Evolutionary conservation across 2,888 invertebrate species (phyloP), one percentile per base, ranked within the genome.

Genomic region (Formica aserva): DNA sequence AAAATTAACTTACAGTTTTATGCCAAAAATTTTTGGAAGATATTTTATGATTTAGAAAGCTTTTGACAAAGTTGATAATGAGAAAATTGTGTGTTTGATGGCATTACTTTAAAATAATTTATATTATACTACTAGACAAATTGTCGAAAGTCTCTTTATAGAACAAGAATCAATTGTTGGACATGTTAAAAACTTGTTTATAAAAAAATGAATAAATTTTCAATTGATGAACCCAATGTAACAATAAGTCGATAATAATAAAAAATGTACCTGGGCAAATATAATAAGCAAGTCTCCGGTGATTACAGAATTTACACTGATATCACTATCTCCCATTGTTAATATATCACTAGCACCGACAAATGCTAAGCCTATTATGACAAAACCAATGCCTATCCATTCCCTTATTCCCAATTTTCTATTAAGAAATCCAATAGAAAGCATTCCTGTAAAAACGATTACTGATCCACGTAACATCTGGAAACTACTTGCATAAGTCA

Each of bases 391-490:
- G 26, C 98, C 98, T 66, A 95, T 87, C 98, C 98, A 98, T 94
- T 98, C 97, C 72, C 96, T 95, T 62, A 93, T 93, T 45, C 96
- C 95, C 66, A 98, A 95, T 41, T 95, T 95, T 76, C 97, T 95
- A 32, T 97, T 96, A 45, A 98, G 95, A 94, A 98, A 98, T 11
- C 97, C 97, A 83, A 97, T 97, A n/a, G 98, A 98, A 9, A 99
- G 95, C 5, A 99, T 94, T 0, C 98, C 98, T 41, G 98, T 98
- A 94, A 99, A 99, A 38, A 99, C 96, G 82, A 99, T 98, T 9
- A 98, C 97, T 76, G 98, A 94, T 96, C 98, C 98, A 95, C 99
- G 96, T 91, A 99, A 97, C 98, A 99, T 99, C 95, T 99, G 99
- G 95, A 98, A 99, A 93, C 98, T 98, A 89, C 98, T 98, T 0